phyloP scores from a whole-genome alignment of 2,888 invertebrate species.

The Anagyrus pseudococci region DNA sequence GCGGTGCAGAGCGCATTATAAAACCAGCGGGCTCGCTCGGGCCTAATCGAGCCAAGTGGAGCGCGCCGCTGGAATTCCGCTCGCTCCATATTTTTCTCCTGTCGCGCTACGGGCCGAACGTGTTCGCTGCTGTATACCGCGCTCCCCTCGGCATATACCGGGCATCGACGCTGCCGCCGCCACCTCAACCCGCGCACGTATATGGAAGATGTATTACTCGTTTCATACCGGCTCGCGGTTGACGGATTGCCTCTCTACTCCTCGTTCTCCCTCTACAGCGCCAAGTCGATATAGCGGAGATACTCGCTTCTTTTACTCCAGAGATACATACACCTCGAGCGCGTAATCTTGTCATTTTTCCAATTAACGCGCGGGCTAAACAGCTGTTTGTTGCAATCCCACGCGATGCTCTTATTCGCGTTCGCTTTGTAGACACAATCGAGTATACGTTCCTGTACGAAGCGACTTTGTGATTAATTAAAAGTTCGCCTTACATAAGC shows the following conservation, averaged over 20 bases:
- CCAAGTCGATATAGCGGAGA: too few species aligned
- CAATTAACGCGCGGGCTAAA: too few species aligned
- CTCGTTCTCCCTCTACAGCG: not conserved
- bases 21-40: slow-evolving; percentile 41
- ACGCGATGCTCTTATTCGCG: too few species aligned
- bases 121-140: slow-evolving; percentile 8
- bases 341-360: not conserved
- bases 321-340: not conserved
- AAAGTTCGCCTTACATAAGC: too few species aligned
- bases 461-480: too few species aligned
- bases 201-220: slow-evolving; percentile 33
- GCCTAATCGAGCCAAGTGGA: too few species aligned
- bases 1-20: slow-evolving; percentile 47
- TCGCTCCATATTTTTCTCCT: slow-evolving; percentile 55
- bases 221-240: slow-evolving; percentile 31
- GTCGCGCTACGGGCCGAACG: slow-evolving; percentile 14
- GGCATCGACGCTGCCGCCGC: too few species aligned
- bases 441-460: too few species aligned
- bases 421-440: too few species aligned
- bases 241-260: slow-evolving; percentile 20
- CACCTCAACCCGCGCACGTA: slow-evolving; percentile 21
- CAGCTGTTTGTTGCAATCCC: too few species aligned
- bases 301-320: not conserved
- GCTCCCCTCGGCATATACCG: not conserved
- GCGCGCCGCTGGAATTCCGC: slow-evolving; percentile 56